Evolutionary conservation across 2,113 vertebrate species (phyloP), one percentile per base, ranked within the genome.

Genomic region (Vicugna pacos): DNA sequence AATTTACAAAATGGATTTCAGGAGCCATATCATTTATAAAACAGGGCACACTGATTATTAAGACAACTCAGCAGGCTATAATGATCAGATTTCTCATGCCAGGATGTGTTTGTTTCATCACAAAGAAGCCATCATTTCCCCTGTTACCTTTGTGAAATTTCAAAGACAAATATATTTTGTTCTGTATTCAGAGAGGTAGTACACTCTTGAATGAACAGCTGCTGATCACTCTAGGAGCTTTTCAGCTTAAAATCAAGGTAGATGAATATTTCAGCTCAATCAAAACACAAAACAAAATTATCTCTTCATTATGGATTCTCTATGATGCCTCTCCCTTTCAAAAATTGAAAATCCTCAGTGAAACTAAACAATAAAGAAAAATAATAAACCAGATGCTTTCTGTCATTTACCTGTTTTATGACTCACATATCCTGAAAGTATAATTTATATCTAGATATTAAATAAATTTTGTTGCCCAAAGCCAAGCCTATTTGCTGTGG

Each of bases 221-320:
- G 89, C 73, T 86, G 77, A 97, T 97, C 82, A 95, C n/a, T 89
- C 91, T 76, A 94, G 56, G 48, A 93, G 82, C 50, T 89, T 96
- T 97, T 94, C 73, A 95, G 77, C 77, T 82, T 30, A 95, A 94
- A 96, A 96, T 96, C 56, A 97, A 94, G 85, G 95, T 95, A 92
- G 77, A 89, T 92, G 52, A 97, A 89, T 95, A 89, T 87, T 97
- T 89, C 6, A 0, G 56, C 77, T 89, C 95, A 96, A 96, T 97
- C 93, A 97, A 91, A 95, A 93, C 67, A 95, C 89, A 94, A 97
- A 97, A 91, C 64, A 96, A 92, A 97, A 97, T 97, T 89, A 96
- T 84, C 76, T 85, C 73, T 95, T 94, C 64, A 95, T 93, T 97
- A 62, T 89, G 20, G 11, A 97, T 96, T 97, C 89, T 93, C 75